These are phyloP conservation scores for Lepidocyrtoides sp. DNA, from an alignment of 2,888 invertebrate species.

Conservation along the genomic window DNA sequence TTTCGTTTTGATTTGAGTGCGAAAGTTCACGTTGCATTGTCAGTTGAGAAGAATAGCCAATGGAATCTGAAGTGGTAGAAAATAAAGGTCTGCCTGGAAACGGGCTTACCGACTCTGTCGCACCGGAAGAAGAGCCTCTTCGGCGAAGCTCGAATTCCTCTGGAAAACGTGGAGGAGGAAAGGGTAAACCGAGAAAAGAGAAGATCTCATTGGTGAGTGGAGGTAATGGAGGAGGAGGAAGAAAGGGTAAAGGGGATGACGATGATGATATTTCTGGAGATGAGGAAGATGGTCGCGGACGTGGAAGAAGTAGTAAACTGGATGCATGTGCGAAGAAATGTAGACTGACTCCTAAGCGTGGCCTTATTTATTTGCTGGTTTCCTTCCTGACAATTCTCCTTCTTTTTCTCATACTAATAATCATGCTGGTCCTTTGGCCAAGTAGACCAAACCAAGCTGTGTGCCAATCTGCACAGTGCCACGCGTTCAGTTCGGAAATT, in stretches of 20 bases:
- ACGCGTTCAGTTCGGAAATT: conserved; percentile 88
- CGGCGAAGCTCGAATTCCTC: conserved; percentile 51
- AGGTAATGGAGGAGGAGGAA: neutral
- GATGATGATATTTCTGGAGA: conserved; percentile 67
- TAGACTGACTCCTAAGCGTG: conserved; percentile 82
- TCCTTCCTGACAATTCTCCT: conserved; percentile 86
- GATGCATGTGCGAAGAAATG: conserved; percentile 80
- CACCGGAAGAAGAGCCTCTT: conserved; percentile 82
- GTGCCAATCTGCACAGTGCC: conserved; percentile 87
- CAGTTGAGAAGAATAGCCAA: neutral
- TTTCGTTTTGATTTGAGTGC: too few species aligned
- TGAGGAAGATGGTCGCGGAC: neutral
- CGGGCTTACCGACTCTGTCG: conserved; percentile 81
- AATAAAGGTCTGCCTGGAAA: conserved; percentile 83
- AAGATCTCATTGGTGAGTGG: conserved; percentile 60
- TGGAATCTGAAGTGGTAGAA: conserved; percentile 81
- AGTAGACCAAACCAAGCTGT: conserved; percentile 87
- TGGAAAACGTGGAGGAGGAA: neutral
- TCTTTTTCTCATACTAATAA: conserved; percentile 87
- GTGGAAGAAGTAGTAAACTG: conserved; percentile 20
- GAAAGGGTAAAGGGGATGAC: conserved; percentile 20
- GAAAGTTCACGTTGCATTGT: neutral
- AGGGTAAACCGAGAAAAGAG: conserved; percentile 37
- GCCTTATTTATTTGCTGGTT: conserved; percentile 81
- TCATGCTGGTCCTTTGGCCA: conserved; percentile 87